Evolutionary conservation across 37 sponge, comb jelly and placozoan species (phyloP).

Genomic region (Ianthella basta): DNA sequence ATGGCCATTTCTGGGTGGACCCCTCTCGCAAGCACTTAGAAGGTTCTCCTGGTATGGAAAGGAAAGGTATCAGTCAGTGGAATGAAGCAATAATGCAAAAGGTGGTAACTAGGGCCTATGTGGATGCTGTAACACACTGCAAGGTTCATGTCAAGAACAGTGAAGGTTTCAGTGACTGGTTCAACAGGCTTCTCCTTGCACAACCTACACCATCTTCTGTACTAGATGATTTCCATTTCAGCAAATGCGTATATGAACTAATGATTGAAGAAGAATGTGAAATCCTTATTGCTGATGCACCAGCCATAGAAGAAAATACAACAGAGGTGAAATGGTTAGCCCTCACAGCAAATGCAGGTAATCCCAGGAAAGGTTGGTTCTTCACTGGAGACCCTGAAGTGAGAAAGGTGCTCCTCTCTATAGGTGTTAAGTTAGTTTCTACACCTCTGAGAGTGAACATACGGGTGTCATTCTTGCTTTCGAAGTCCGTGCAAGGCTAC

Average conservation of each 20-base stretch:
- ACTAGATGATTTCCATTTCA: not conserved
- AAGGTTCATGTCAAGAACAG: not conserved
- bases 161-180: constrained; percentile 22
- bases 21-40: constrained; percentile 70
- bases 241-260: not conserved
- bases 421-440: constrained; percentile 50
- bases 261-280: not conserved
- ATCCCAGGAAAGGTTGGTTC: constrained; percentile 29
- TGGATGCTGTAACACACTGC: constrained; percentile 37
- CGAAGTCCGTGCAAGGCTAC: not conserved
- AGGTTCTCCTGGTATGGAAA: not conserved
- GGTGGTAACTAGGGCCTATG: constrained; percentile 43
- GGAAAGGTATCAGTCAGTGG: constrained; percentile 20
- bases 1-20: constrained; percentile 76
- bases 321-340: not conserved
- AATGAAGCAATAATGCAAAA: constrained; percentile 29
- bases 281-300: constrained; percentile 10
- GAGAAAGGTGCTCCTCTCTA: constrained; percentile 1
- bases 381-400: not conserved
- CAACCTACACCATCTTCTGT: not conserved
- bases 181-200: constrained; percentile 45
- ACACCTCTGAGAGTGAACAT: constrained; percentile 15
- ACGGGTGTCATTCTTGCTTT: not conserved
- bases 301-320: not conserved
- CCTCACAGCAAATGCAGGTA: constrained; percentile 1